Evolutionary conservation across 2,888 invertebrate genomes (phyloP), one percentile per base, ranked within the genome.

Genomic region (Vandiemenella viatica): DNA sequence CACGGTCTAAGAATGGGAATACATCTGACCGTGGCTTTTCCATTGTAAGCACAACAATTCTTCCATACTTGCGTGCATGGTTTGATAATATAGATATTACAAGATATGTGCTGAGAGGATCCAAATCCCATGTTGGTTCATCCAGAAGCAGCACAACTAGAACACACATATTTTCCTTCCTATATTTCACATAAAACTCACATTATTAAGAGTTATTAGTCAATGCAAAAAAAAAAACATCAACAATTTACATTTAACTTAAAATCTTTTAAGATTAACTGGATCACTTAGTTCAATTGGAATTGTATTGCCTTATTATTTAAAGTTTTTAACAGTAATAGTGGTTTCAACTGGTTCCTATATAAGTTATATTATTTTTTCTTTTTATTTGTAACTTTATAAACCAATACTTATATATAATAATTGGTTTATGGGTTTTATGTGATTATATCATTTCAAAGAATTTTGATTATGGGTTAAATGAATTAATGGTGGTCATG

Each of bases 11-110:
- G 65, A 96, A 90, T 5, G 95, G 95, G 62, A 96, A 88, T 0
- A 97, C 93, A 65, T 97, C 96, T 45, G 88, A 80, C 60, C 95
- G 73, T 0, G 95, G 93, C 59, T 91, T 90, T 63, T 92, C 90
- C 81, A 93, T 83, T 0, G 92, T 92, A 4, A 95, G 68, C 47
- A 95, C 74, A 26, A 93, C 88, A 26, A 91, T 88, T 1, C 92
- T 83, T 6, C 89, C 87, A 55, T 91, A 84, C 64, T 91, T 89
- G 60, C 6, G 83, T 77, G 71, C 69, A 57, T 73, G 72, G 59
- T 91, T 91, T 19, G 90, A 90, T 3, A 95, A 72, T 62, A 95
- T 95, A 0, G 95, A 93, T 45, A 96, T 83, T 6, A 97, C 83
- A 53, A 97, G 74, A 64, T 95, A 96, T 0, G 95, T 92, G 60